Evolutionary conservation across 2,113 vertebrate species (phyloP), one percentile per base, ranked within the genome.

Genomic region (Triplophysa tibetana): DNA sequence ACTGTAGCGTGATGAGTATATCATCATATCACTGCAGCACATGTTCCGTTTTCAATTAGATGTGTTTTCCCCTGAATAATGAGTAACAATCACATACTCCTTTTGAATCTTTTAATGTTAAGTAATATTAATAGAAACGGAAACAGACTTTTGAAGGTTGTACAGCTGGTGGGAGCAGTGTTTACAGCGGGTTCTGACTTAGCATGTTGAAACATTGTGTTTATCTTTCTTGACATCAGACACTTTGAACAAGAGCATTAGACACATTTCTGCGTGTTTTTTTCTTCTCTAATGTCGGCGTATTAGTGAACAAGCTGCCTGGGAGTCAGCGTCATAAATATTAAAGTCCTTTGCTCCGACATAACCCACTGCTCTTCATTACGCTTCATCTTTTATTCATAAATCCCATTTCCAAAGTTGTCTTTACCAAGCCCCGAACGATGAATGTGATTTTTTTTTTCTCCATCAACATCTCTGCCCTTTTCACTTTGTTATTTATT

Each of bases 331-430:
- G 89, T 85, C 83, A 87, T 91, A 90, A 92, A 92, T 90, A 91
- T 90, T 92, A 88, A 88, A 90, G 86, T 52, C 52, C 54, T 82
- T 88, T 91, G 89, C 90, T 91, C 87, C 86, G 86, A 89, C 90
- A 88, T 88, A 77, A 72, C 87, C 87, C 83, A 88, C 86, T 63
- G 78, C 88, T 89, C 89, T 90, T 91, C 82, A 88, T 91, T 89
- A 90, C 72, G 77, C 75, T 12, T 78, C 82, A 93, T 93, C 77
- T 91, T 92, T 93, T 92, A 93, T 93, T 93, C 88, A 93, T 92
- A 88, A 90, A 91, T 89, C 90, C 87, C 90, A 87, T 87, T 86
- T 84, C 84, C 86, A 91, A 91, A 91, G 91, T 88, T 91, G 86
- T 89, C 87, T 91, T 87, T 87, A 80, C 84, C 78, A 80, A 86